Evolutionary conservation across 2,888 invertebrate species (phyloP), one percentile per base, ranked within the genome.

Genomic region (Diogma glabrata): DNA sequence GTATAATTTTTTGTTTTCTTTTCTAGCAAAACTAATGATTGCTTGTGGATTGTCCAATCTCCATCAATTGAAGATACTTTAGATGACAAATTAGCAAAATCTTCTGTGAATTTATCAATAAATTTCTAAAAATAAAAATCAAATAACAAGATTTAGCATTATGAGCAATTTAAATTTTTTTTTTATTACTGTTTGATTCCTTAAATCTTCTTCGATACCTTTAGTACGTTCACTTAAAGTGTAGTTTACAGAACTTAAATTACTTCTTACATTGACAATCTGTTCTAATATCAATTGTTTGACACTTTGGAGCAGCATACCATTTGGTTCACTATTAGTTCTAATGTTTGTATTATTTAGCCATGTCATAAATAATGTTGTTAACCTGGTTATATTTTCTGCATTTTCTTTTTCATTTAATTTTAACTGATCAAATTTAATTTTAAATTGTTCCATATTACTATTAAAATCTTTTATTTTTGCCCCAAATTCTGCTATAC

Each of bases 401-500:
- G 24, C 6, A 24, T 24, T 7, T 7, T 7, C 9, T 24, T 6
- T 24, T 7, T 24, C 7, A 24, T 24, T 24, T 24, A 24, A 24
- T n/a, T n/a, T n/a, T n/a, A n/a, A n/a, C n/a, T n/a, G n/a, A n/a
- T n/a, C n/a, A n/a, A n/a, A n/a, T n/a, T n/a, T n/a, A n/a, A n/a
- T n/a, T n/a, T n/a, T n/a, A n/a, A n/a, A n/a, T n/a, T n/a, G n/a
- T n/a, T 16, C 61, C 58, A 22, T 67, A 60, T 22, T 51, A 43
- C 22, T 43, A 24, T n/a, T 24, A 19, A 48, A 48, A 20, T 33
- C 30, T 20, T 64, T 64, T n/a, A 68, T 60, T 59, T 67, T 69
- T n/a, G 68, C 68, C 30, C 68, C 68, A 53, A 68, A 66, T 53
- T 65, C 64, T 1, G 68, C 69, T 9, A 68, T 67, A 17, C 38